These are phyloP conservation scores for Helicoverpa zea DNA, from an alignment of 1,140 invertebrate genomes.

Conservation along the genomic window DNA sequence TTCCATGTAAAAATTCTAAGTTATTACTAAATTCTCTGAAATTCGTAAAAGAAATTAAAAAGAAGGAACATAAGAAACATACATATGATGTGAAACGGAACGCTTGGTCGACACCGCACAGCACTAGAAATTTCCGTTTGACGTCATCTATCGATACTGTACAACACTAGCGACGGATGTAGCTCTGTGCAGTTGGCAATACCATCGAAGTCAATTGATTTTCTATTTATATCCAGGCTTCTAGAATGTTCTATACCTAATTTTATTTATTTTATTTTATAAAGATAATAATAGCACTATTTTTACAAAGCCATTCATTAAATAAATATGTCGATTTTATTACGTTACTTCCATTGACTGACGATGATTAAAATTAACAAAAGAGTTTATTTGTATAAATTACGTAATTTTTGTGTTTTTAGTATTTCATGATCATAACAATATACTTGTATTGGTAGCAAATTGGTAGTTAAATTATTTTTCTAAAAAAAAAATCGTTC, in stretches of 20 bases:
- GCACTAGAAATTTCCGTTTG: constrained; percentile 60
- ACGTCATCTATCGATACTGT: constrained; percentile 36
- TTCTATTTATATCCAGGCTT: constrained; percentile 42
- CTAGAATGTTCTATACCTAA: constrained; percentile 9
- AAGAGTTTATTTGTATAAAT: too few relatives aligned
- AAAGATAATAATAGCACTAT: neutral
- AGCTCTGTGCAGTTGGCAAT: constrained; percentile 42
- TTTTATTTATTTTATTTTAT: neutral
- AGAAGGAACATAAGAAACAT: neutral
- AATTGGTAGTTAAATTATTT: neutral
- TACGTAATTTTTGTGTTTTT: too few relatives aligned
- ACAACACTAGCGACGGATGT: constrained; percentile 51
- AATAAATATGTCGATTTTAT: neutral
- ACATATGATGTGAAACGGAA: constrained; percentile 44
- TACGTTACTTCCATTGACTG: too few relatives aligned
- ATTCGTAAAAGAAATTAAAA: too few relatives aligned
- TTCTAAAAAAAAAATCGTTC: neutral
- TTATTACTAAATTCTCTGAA: too few relatives aligned
- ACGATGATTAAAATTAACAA: too few relatives aligned
- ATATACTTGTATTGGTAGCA: too few relatives aligned
- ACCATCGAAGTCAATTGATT: constrained; percentile 42
- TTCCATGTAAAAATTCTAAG: too few relatives aligned
- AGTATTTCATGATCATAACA: too few relatives aligned
- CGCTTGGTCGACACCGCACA: constrained; percentile 49
- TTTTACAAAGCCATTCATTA: neutral